phyloP scores from a whole-genome alignment of 2,113 vertebrate genomes.

The Strix aluco region DNA sequence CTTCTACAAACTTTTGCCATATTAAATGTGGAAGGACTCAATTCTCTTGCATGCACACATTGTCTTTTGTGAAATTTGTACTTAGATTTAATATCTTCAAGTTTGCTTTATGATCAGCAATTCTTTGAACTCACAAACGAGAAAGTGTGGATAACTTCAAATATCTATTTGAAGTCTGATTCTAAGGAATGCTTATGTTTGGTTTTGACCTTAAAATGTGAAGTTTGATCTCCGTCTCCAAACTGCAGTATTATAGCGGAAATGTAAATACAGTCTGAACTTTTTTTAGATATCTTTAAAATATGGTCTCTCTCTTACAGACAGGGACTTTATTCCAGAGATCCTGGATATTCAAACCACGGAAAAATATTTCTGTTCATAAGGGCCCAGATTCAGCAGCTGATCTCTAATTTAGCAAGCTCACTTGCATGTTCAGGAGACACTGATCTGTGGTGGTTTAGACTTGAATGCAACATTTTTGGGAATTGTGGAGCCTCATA shows the following conservation, averaged over 20 bases:
- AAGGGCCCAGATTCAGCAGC: not conserved
- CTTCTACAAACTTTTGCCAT: not conserved
- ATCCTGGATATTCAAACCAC: not conserved
- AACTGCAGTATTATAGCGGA: not conserved
- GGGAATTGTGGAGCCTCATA: not conserved
- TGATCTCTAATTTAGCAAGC: not conserved
- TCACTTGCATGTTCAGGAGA: not conserved
- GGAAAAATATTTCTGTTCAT: not conserved
- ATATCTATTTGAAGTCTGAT: slow-evolving; percentile 20
- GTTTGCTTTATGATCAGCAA: slow-evolving; percentile 7
- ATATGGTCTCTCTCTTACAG: not conserved
- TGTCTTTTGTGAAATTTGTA: not conserved
- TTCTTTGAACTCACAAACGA: slow-evolving; percentile 2
- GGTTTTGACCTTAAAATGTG: slow-evolving; percentile 7
- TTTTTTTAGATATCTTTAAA: not conserved
- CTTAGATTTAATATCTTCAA: not conserved
- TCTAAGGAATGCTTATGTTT: slow-evolving; percentile 4
- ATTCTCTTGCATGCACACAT: not conserved
- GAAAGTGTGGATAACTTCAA: slow-evolving; percentile 7
- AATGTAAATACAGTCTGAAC: not conserved
- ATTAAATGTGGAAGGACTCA: not conserved
- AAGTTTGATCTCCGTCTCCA: slow-evolving; percentile 26
- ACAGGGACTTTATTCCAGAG: not conserved
- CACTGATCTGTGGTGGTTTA: not conserved
- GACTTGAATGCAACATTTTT: not conserved